phyloP scores from a whole-genome alignment of 2,888 invertebrate species.

The Eupithecia exiguata region DNA sequence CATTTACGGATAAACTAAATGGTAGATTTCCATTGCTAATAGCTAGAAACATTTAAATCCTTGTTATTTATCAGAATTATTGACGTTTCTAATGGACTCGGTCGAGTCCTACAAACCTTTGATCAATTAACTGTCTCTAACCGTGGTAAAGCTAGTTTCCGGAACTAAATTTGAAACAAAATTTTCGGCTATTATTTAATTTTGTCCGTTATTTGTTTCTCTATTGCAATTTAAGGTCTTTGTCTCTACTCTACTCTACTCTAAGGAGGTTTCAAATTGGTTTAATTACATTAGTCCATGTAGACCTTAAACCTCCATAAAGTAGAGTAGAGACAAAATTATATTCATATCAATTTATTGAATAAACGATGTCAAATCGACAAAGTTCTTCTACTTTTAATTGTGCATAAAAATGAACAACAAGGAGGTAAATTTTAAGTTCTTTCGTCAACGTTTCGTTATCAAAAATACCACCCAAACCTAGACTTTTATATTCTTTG shows the following conservation, averaged over 20 bases:
- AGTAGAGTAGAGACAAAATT: background rate
- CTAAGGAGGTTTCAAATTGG: no score
- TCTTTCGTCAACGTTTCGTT: background rate
- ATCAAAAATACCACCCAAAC: background rate
- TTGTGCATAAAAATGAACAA: background rate
- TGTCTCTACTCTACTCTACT: no score
- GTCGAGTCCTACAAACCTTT: conserved; percentile 20
- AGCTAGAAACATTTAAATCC: conserved; percentile 32
- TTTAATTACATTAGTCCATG: no score
- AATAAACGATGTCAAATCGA: no score
- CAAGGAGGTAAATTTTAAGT: background rate
- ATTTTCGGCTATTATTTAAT: background rate
- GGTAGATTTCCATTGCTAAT: conserved; percentile 41
- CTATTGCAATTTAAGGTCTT: background rate
- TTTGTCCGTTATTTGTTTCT: background rate
- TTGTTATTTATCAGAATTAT: conserved; percentile 27
- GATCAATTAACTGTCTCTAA: conserved; percentile 1
- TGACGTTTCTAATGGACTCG: conserved; percentile 22
- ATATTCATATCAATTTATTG: no score
- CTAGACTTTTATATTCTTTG: background rate
- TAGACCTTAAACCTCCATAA: no score
- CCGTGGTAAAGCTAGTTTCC: background rate
- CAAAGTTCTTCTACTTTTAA: no score
- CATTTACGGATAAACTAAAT: conserved; percentile 45
- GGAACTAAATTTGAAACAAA: background rate